Conservation (phyloP, 2,888 invertebrate species). For the Nemurella pictetii region DNA sequence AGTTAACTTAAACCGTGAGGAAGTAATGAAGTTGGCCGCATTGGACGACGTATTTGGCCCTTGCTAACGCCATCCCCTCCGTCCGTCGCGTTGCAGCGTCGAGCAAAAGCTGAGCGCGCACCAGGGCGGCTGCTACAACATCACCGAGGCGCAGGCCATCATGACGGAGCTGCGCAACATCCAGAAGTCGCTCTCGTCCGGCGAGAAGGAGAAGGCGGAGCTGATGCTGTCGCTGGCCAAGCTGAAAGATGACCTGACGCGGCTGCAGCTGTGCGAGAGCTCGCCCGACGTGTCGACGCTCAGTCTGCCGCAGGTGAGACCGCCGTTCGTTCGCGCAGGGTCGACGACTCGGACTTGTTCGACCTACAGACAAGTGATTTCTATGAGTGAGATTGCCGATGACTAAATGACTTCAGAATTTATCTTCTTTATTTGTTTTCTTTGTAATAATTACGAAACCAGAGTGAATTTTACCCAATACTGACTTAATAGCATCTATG, state of each 20-base stretch:
- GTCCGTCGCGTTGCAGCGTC: conserved; percentile 65
- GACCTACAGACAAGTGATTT: too few species aligned
- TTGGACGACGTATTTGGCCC: too few species aligned
- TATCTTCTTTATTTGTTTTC: too few species aligned
- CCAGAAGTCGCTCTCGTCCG: conserved; percentile 85
- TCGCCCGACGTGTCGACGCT: conserved; percentile 59
- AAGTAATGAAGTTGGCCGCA: too few species aligned
- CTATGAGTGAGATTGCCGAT: too few species aligned
- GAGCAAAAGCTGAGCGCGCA: conserved; percentile 85
- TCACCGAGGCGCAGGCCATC: conserved; percentile 94
- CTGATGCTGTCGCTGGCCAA: conserved; percentile 92
- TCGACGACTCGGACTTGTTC: too few species aligned
- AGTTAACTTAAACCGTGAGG: too few species aligned
- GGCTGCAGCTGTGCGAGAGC: conserved; percentile 81
- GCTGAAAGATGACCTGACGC: conserved; percentile 88
- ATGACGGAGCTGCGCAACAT: conserved; percentile 91
- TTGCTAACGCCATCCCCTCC: neutral
- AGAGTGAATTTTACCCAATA: too few species aligned
- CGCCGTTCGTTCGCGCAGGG: too few species aligned
- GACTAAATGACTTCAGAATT: too few species aligned
- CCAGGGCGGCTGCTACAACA: conserved; percentile 85
- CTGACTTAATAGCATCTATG: too few species aligned
- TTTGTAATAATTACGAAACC: too few species aligned
- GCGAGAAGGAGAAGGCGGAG: conserved; percentile 91
- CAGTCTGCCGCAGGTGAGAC: conserved; percentile 52